phyloP scores from a whole-genome alignment of 1,140 invertebrate species.

The Penaeus vannamei region DNA sequence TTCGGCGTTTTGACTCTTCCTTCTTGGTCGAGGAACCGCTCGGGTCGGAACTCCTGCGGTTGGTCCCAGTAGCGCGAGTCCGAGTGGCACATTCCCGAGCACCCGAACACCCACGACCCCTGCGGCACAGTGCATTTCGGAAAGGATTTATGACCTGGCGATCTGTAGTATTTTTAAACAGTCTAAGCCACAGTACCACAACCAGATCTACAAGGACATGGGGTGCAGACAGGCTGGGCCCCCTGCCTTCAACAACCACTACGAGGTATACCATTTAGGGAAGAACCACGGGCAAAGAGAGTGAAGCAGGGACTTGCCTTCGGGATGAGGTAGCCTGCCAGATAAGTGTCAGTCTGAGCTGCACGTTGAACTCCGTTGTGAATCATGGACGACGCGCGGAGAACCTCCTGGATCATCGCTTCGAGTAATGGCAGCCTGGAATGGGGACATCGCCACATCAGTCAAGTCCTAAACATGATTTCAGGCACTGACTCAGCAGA shows the following conservation, averaged over 20 bases:
- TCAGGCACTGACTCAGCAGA: not conserved
- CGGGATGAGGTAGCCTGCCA: not conserved
- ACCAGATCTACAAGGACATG: slow-evolving; percentile 22
- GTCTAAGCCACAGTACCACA: not conserved
- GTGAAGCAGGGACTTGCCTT: not conserved
- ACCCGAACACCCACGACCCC: slow-evolving; percentile 80
- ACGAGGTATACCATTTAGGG: not conserved
- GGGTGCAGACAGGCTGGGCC: not conserved
- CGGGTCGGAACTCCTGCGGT: slow-evolving; percentile 82
- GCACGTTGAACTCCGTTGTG: not conserved
- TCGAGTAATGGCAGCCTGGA: not conserved
- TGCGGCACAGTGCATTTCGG: slow-evolving; percentile 74
- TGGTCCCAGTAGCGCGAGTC: slow-evolving; percentile 80
- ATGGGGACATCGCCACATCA: not conserved
- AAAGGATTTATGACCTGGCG: slow-evolving; percentile 71
- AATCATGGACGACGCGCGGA: not conserved
- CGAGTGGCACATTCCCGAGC: slow-evolving; percentile 88
- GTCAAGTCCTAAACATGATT: not conserved
- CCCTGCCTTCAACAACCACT: not conserved
- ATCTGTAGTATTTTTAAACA: not conserved
- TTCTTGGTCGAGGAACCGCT: slow-evolving; percentile 80
- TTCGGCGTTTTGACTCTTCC: slow-evolving; percentile 74
- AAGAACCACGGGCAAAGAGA: not conserved
- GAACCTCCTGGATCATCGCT: not conserved
- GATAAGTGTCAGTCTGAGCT: not conserved